These are phyloP conservation scores for Apodemus agrarius DNA, from an alignment of 2,797 vertebrate genomes.

Conservation along the genomic window DNA sequence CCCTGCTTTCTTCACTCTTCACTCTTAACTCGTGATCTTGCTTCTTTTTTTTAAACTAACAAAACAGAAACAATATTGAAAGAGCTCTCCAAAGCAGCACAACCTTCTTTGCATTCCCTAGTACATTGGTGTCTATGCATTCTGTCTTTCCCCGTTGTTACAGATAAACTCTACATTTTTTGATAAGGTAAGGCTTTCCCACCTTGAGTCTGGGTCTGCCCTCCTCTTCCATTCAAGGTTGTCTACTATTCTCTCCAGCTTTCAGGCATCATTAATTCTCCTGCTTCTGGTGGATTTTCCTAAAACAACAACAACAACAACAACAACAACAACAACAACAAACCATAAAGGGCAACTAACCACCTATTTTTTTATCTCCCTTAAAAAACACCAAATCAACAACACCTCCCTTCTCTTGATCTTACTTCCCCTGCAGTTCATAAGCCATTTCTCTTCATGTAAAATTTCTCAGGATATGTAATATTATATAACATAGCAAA, in stretches of 20 bases:
- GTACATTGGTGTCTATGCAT: neutral
- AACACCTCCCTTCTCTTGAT: neutral
- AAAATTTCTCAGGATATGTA: slow-evolving; percentile 8
- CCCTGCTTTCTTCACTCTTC: neutral
- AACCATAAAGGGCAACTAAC: neutral
- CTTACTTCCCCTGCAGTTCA: slow-evolving; percentile 19
- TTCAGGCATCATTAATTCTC: neutral
- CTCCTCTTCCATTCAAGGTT: slow-evolving; percentile 17
- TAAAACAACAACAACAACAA: no score
- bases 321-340: no score
- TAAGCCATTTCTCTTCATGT: neutral
- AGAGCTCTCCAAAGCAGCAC: slow-evolving; percentile 6
- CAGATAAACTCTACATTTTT: slow-evolving; percentile 2
- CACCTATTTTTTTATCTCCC: slow-evolving; percentile 9
- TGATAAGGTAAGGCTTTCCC: neutral
- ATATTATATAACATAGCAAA: neutral
- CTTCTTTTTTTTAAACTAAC: slow-evolving; percentile 40
- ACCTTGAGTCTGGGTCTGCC: neutral
- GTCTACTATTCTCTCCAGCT: neutral
- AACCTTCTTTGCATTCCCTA: neutral
- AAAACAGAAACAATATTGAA: slow-evolving; percentile 7
- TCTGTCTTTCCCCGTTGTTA: neutral
- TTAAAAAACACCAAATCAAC: neutral
- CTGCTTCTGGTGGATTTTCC: slow-evolving; percentile 25
- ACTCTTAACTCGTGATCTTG: slow-evolving; percentile 6